These are phyloP conservation scores for Meriones unguiculatus DNA, from an alignment of 2,113 vertebrate species.

Conservation along the genomic window DNA sequence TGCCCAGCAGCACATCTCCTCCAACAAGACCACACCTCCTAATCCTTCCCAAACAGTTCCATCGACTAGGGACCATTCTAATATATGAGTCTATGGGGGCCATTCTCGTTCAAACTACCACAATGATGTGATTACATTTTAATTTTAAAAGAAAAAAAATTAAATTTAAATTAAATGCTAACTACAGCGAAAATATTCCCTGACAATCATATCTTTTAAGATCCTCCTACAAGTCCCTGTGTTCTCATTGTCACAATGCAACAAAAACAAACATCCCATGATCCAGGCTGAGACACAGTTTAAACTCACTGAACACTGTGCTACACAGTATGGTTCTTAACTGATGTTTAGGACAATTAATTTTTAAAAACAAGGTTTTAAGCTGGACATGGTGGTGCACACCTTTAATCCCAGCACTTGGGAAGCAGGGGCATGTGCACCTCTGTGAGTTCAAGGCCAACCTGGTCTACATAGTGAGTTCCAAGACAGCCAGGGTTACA, in stretches of 20 bases:
- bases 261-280: background rate
- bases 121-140: background rate
- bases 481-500: background rate
- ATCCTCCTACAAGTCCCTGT: background rate
- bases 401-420: background rate
- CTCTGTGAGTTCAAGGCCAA: background rate
- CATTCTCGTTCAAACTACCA: background rate
- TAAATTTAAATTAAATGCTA: background rate
- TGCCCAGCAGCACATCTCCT: background rate
- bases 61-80: background rate
- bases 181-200: background rate
- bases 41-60: background rate
- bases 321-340: background rate
- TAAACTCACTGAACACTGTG: conserved; percentile 2
- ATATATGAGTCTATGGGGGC: background rate
- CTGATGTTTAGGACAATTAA: background rate
- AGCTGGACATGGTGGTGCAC: background rate
- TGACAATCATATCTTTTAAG: background rate
- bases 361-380: conserved; percentile 5
- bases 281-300: background rate
- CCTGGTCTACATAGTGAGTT: background rate
- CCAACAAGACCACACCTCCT: background rate
- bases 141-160: background rate
- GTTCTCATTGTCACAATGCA: background rate
- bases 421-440: background rate